A percentile compares a stretch with the other conserved stretches of the same genome.
Conservation (phyloP, 2,888 invertebrate genomes). For the Drosophila mercatorum region DNA sequence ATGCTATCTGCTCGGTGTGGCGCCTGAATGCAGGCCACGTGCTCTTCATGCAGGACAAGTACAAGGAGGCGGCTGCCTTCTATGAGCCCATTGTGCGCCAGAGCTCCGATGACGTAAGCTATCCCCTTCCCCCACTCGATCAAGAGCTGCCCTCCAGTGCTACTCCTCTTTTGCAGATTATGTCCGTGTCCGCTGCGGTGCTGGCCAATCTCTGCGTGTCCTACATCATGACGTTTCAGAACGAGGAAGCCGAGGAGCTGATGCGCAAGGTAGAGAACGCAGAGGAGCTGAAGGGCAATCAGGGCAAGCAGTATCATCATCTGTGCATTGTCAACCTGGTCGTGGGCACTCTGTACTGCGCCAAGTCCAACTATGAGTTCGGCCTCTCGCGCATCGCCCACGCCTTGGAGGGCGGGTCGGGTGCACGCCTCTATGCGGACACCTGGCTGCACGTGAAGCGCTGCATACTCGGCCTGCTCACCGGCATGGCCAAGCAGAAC, state of each 20-base stretch:
- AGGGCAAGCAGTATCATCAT: slow-evolving; percentile 96
- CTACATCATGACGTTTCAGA: slow-evolving; percentile 99
- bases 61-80: slow-evolving; percentile 98
- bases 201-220: slow-evolving; percentile 99
- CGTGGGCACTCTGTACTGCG: slow-evolving; percentile 98
- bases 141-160: too few relatives aligned
- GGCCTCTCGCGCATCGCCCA: slow-evolving; percentile 99
- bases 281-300: slow-evolving; percentile 95
- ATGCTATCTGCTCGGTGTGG: slow-evolving; percentile 91
- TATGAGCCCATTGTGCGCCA: slow-evolving; percentile 99
- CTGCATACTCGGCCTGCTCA: slow-evolving; percentile 94
- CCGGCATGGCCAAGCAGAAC: slow-evolving; percentile 93
- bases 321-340: slow-evolving; percentile 99
- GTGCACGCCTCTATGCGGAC: slow-evolving; percentile 94
- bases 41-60: slow-evolving; percentile 99
- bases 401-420: slow-evolving; percentile 88
- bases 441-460: slow-evolving; percentile 99
- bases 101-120: slow-evolving; percentile 92
- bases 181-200: slow-evolving; percentile 98
- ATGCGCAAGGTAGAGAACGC: slow-evolving; percentile 99
- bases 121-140: background rate
- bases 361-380: slow-evolving; percentile 99
- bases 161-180: slow-evolving; percentile 86
- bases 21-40: slow-evolving; percentile 99
- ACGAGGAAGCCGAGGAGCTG: slow-evolving; percentile 98